These are phyloP conservation scores for Rhea americana DNA, from an alignment of 2,113 vertebrate species.

Conservation along the genomic window DNA sequence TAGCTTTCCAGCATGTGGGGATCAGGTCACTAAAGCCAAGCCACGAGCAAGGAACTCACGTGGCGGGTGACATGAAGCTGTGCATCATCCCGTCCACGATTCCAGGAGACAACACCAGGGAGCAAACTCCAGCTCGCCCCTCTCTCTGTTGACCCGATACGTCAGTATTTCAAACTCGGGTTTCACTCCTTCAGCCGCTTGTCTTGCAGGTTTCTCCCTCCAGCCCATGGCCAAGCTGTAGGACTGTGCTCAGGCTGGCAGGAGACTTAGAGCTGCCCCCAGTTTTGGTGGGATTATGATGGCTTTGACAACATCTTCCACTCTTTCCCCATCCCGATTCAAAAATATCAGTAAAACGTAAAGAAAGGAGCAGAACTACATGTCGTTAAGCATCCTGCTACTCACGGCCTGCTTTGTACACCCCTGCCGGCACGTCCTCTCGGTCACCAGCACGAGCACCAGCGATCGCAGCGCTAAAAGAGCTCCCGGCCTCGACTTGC, in stretches of 20 bases:
- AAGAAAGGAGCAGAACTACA: background rate
- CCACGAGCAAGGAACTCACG: background rate
- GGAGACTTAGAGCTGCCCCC: background rate
- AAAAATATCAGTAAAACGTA: background rate
- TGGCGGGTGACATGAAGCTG: fast-evolving
- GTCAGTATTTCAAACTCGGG: background rate
- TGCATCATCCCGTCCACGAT: background rate
- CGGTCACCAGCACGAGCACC: background rate
- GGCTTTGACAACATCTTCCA: background rate
- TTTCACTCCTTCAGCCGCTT: background rate
- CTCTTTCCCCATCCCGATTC: background rate
- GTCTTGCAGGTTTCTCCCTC: background rate
- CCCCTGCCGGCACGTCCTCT: background rate
- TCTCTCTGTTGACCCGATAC: background rate
- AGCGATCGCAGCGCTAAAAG: background rate
- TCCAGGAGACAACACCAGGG: background rate
- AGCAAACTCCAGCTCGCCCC: background rate
- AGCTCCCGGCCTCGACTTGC: background rate
- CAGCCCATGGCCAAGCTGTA: background rate
- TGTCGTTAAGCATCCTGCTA: background rate
- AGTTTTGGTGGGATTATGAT: background rate
- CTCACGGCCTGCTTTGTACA: background rate
- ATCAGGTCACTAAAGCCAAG: background rate
- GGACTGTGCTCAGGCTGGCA: background rate
- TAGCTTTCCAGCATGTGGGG: background rate